Base-by-base conservation (phyloP, 2,888 invertebrate genomes). In the Yponomeuta cagnagella region DNA sequence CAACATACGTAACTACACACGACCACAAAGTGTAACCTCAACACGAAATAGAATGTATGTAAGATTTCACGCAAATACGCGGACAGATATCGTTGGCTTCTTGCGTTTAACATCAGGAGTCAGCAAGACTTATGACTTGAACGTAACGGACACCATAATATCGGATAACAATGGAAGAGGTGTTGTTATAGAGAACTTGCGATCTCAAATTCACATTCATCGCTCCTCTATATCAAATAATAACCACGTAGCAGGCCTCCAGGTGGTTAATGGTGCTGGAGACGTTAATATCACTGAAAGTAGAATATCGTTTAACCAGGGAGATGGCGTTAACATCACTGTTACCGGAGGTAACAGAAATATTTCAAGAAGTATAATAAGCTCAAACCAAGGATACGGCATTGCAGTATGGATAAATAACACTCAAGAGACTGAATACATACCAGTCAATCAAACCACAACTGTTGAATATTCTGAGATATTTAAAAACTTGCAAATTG, bases 281-380 rank as follows among this genome's bases (percentile, higher is more conserved):
- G 98, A 99, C 84, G 94, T 99, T 0, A 98, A 99, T 84, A 93
- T 99, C 3, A 98, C 99, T 31, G 95, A 96, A 77, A 97, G 98
- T 74, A 93, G 95, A 77, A 96, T 99, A 75, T 96, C 96, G 30
- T 96, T 97, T 77, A 99, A 99, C 83, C 94, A 95, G 80, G 98
- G 98, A 1, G 98, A 98, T 79, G 99, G 99, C 0, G 93, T 99
- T 10, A 99, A 99, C 84, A 95, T 99, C 12, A 98, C 98, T 0
- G 97, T 97, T 73, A 96, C 97, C 3, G 99, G 99, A 0, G 99
- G 99, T 0, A 96, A 96, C 77, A 94, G 98, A 74, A 98, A 99
- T 80, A 94, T 99, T 73, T 98, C 99, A 12, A 93, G 95, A 76
- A 96, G 97, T 67, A 95, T 95, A 43, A 90, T 99, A 37, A 96